Base-by-base conservation (phyloP, 2,888 invertebrate species). In the Aphrophora alni region DNA sequence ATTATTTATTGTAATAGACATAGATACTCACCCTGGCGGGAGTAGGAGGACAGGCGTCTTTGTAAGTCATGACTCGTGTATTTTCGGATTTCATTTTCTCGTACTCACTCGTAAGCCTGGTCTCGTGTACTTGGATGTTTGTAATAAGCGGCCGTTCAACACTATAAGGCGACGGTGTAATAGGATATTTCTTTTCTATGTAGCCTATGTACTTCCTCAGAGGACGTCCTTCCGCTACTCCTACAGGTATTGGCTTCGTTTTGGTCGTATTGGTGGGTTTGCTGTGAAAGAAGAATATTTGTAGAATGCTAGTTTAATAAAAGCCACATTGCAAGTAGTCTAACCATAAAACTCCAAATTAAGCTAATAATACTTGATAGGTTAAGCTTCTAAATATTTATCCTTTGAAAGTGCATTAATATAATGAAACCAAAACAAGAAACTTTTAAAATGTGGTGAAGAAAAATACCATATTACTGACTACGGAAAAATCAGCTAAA, bases 51-150 rank as follows among this genome's bases (percentile, higher is more conserved):
- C 68, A 24, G 14, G 74, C 78, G 68, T 79, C 74, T 28, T 51
- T 51, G 69, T 68, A 79, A 0, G 78, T 74, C 12, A 73, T 7
- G 8, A 38, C 24, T 27, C 74, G 33, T 14, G 59, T 68, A 69
- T 74, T 79, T 38, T 25, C 73, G 26, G 68, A 12, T 38, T 25
- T 26, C 38, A 74, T 68, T 25, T 68, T 59, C 5, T 17, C 69
- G 69, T 74, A 74, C 25, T 74, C 74, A 25, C 78, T 79, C 17
- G 78, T 79, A 12, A 72, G 78, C 17, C 78, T 73, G 21, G 74
- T 79, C 78, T 79, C 78, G 26, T 79, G 78, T 8, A 79, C 25
- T 27, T 73, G 59, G 59, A 79, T 73, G 17, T 17, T 33, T 1
- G 78, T 79, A 8, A 79, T 79, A 17, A 74, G 28, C 0, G 78